Percentiles rank a stretch among this genome's conserved stretches.
These are phyloP conservation scores for Bos indicus DNA, from an alignment of 2,113 vertebrate species.

Conservation along the genomic window DNA sequence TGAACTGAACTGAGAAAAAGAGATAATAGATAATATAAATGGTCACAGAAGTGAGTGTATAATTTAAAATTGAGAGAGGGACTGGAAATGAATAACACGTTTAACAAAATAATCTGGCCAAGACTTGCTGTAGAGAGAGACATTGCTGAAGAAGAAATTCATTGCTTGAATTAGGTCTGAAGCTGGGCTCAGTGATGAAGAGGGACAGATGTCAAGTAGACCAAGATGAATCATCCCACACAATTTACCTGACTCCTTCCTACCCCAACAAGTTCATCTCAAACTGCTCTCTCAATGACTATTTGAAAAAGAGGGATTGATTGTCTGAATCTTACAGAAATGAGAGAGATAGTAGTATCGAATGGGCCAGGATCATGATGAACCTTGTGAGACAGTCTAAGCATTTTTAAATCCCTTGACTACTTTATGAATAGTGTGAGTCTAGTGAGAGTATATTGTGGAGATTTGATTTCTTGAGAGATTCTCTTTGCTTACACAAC, in stretches of 20 bases:
- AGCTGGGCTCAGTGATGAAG: background rate
- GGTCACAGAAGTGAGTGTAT: background rate
- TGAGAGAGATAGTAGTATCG: background rate
- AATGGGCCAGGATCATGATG: background rate
- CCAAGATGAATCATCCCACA: accelerated
- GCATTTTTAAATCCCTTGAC: background rate
- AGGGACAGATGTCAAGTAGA: background rate
- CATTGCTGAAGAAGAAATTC: background rate
- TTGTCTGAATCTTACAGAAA: background rate
- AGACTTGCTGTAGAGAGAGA: background rate
- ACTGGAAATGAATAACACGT: background rate
- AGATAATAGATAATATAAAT: background rate
- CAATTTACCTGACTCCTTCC: background rate
- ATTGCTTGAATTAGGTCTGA: background rate
- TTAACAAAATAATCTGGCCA: background rate
- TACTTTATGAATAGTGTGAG: background rate
- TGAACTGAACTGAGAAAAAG: no score
- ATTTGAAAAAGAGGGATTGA: background rate
- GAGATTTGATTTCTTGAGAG: background rate
- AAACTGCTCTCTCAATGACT: background rate
- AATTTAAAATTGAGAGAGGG: background rate
- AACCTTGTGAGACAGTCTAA: background rate
- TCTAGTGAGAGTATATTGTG: background rate
- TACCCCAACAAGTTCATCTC: background rate
- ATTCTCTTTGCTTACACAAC: background rate